A percentile compares a stretch with the other conserved stretches of the same genome.
Evolutionary conservation across 2,797 vertebrate species (phyloP).

Genomic region (Schizopygopsis malacanthus): DNA sequence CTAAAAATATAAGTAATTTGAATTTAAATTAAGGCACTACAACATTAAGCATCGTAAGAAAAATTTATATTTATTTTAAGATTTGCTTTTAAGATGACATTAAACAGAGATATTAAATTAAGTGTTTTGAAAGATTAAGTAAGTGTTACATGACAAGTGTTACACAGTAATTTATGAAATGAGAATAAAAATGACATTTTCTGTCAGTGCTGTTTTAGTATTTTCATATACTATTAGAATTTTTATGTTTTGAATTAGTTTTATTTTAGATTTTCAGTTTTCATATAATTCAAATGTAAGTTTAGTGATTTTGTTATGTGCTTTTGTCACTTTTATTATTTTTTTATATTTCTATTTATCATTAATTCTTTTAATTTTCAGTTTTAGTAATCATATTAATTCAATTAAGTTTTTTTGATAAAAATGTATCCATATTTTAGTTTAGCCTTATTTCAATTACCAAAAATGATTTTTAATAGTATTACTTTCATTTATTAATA

Average conservation of each 20-base stretch:
- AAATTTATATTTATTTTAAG: background rate
- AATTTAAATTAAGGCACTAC: background rate
- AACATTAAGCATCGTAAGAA: background rate
- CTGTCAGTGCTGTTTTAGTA: background rate
- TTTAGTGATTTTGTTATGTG: background rate
- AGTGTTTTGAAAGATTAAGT: background rate
- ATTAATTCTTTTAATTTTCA: background rate
- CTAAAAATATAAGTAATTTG: background rate
- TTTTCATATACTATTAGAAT: background rate
- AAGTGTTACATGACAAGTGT: background rate
- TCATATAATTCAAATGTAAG: background rate
- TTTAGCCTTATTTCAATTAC: background rate
- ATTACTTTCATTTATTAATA: background rate
- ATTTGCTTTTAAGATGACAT: background rate
- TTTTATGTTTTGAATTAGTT: background rate
- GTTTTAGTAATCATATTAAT: background rate
- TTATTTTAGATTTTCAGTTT: background rate
- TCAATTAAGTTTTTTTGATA: background rate
- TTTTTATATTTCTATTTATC: background rate
- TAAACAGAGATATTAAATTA: background rate
- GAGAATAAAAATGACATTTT: background rate
- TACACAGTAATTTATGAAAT: background rate
- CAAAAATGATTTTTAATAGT: accelerated
- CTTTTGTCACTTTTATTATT: background rate
- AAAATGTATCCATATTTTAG: background rate